Conservation (phyloP, 2,113 vertebrate genomes). For the Strigops habroptila region DNA sequence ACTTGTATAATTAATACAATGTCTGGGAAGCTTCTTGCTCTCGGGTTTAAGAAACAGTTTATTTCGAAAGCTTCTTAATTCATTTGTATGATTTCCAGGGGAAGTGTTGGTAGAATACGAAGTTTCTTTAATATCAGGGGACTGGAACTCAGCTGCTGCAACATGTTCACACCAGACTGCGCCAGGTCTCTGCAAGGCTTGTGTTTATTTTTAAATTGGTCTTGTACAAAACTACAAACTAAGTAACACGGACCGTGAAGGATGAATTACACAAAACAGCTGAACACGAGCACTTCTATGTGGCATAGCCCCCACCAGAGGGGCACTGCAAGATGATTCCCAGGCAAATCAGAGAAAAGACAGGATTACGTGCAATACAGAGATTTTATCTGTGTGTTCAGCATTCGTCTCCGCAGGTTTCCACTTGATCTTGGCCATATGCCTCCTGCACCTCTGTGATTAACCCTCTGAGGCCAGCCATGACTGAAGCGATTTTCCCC, state of each 20-base stretch:
- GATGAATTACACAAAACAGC: background rate
- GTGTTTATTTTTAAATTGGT: background rate
- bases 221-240: background rate
- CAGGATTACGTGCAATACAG: accelerated
- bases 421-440: background rate
- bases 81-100: background rate
- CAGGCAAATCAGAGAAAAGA: background rate
- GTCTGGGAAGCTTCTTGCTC: background rate
- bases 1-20: background rate
- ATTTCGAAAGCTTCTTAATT: background rate
- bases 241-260: background rate
- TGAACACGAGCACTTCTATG: accelerated
- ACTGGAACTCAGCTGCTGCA: background rate
- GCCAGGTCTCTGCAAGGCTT: background rate
- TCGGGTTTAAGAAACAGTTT: background rate
- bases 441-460: background rate
- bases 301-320: background rate
- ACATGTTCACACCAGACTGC: background rate
- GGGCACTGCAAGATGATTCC: background rate
- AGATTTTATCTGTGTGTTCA: background rate
- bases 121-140: accelerated
- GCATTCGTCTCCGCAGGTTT: background rate
- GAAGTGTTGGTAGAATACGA: background rate
- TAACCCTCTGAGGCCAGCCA: background rate
- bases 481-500: background rate